Evolutionary conservation across 2,888 invertebrate genomes (phyloP), one percentile per base, ranked within the genome.

Genomic region (Timema podura): DNA sequence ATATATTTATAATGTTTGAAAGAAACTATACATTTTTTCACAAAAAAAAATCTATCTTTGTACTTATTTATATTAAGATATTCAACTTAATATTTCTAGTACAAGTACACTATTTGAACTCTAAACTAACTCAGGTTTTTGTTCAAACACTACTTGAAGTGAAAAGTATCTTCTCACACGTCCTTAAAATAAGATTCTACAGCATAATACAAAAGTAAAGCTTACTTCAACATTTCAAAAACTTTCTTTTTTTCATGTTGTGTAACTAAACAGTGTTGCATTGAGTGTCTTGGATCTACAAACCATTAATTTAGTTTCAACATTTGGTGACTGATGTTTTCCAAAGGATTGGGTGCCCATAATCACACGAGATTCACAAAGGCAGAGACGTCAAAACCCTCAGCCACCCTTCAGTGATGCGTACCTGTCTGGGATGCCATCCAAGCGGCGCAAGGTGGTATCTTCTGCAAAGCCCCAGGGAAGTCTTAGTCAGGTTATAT

Each of bases 341-440:
- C 30, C 30, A 30, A 76, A 88, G 86, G 90, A 91, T 73, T 96
- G 96, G 96, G 89, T 95, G 73, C 94, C 95, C 9, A 90, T 95
- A 74, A 92, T 97, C 74, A 87, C 91, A 9, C 86, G 90, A 71
- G 96, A 97, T 81, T 85, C 89, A 66, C 87, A 89, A 76, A 83
- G 87, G 70, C 95, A 95, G 81, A 84, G 88, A 68, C 83, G 76
- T 79, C 83, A 1, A 74, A 76, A 75, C 68, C 73, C 80, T 11
- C 85, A 84, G 74, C 77, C 80, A 8, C 88, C 91, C 47, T 91
- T 91, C 80, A 96, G 96, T 78, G 96, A 96, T 82, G 94, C 93
- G 0, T 97, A 96, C 81, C 83, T 96, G 64, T 88, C 91, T 9
- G 93, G 94, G 11, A 91, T 96, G 90, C 94, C 97, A 13, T 89